These are phyloP conservation scores for Melitaea athalia DNA, from an alignment of 2,888 invertebrate genomes.

Conservation along the genomic window DNA sequence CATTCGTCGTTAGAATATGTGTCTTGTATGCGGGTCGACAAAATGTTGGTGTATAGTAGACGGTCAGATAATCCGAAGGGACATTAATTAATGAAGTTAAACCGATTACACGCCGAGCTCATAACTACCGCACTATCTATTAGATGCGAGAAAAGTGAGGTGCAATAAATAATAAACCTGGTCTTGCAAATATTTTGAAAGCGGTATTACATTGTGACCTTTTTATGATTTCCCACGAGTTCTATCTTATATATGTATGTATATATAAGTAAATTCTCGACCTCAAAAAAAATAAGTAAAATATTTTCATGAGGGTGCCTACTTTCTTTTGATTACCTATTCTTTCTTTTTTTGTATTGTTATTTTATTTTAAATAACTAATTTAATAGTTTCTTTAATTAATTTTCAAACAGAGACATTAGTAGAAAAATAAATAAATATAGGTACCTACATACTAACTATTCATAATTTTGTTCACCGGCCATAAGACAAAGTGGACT, in stretches of 20 bases:
- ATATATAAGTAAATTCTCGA: neutral
- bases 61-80: conserved; percentile 61
- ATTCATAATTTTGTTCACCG: neutral
- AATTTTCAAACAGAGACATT: too few relatives aligned
- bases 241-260: neutral
- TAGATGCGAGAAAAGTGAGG: conserved; percentile 4
- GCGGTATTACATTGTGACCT: neutral
- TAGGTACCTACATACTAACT: too few relatives aligned
- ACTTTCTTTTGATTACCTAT: too few relatives aligned
- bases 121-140: conserved; percentile 2
- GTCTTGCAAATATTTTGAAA: neutral
- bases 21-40: conserved; percentile 57
- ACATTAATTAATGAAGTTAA: conserved; percentile 74
- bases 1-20: neutral
- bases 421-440: too few relatives aligned
- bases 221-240: neutral
- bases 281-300: too few relatives aligned
- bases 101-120: conserved; percentile 57
- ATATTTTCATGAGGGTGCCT: too few relatives aligned
- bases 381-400: too few relatives aligned
- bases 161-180: conserved; percentile 20
- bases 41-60: conserved; percentile 65
- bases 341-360: too few relatives aligned
- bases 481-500: neutral
- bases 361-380: too few relatives aligned